phyloP scores from a whole-genome alignment of 2,888 invertebrate genomes.

The Apodemia duryi region DNA sequence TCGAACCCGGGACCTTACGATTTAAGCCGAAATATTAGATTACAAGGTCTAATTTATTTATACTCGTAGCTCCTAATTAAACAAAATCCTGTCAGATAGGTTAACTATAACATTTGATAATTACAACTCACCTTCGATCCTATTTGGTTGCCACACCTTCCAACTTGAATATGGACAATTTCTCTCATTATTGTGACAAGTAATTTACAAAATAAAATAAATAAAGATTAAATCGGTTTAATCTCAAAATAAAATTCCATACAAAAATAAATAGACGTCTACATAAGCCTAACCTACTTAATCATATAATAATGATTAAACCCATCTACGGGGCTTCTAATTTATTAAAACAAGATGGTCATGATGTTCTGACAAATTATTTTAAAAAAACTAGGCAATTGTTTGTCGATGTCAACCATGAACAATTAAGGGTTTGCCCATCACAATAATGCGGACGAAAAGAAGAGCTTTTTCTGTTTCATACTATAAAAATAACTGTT shows the following conservation, averaged over 20 bases:
- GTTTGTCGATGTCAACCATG: too few relatives aligned
- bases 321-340: constrained; percentile 7
- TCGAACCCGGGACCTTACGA: too few relatives aligned
- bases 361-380: constrained; percentile 9
- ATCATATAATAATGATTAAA: constrained; percentile 10
- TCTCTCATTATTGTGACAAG: constrained; percentile 82
- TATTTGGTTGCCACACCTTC: constrained; percentile 81
- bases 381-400: too few relatives aligned
- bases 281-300: constrained; percentile 32
- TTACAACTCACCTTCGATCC: constrained; percentile 83
- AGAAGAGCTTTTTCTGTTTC: too few relatives aligned
- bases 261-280: constrained; percentile 42
- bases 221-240: constrained; percentile 32
- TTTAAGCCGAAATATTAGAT: too few relatives aligned
- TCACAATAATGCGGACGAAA: too few relatives aligned
- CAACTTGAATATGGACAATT: constrained; percentile 87
- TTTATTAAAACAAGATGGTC: constrained; percentile 15
- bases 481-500: too few relatives aligned
- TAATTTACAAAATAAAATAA: constrained; percentile 47
- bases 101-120: too few relatives aligned
- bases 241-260: constrained; percentile 36
- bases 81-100: too few relatives aligned
- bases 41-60: too few relatives aligned
- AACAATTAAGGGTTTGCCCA: too few relatives aligned
- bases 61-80: too few relatives aligned